Conservation (phyloP, 2,113 vertebrate species). For the Bambusicola thoracicus region DNA sequence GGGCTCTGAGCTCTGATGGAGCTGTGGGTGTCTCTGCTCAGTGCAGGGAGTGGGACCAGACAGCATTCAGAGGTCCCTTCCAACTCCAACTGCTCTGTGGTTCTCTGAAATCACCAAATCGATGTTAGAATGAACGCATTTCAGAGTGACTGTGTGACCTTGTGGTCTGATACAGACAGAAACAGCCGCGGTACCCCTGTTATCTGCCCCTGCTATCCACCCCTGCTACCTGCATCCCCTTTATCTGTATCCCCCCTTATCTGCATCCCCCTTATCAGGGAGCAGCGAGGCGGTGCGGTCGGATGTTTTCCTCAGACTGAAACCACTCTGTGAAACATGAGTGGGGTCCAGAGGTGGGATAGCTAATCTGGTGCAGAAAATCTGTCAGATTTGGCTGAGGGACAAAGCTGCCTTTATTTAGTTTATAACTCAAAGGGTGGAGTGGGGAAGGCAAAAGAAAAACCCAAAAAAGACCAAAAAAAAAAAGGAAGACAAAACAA, state of each 20-base stretch:
- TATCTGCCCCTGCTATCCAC: not conserved
- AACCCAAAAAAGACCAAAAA: not conserved
- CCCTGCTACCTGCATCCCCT: not conserved
- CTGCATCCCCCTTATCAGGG: not conserved
- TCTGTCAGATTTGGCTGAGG: not conserved
- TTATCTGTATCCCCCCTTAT: not conserved
- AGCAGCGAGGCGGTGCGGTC: not conserved
- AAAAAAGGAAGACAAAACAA: not conserved
- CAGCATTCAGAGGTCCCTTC: too few relatives aligned
- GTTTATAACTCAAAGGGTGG: not conserved
- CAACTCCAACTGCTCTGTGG: too few relatives aligned
- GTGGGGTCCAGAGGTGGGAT: not conserved
- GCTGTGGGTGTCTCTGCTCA: too few relatives aligned
- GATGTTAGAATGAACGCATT: not conserved
- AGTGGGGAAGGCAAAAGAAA: not conserved
- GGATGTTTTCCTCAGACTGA: not conserved
- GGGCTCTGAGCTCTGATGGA: too few relatives aligned
- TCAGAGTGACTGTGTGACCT: not conserved
- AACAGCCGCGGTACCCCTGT: not conserved
- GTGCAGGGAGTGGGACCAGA: too few relatives aligned
- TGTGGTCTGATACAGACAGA: too few relatives aligned
- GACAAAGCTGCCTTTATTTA: not conserved
- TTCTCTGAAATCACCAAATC: not conserved
- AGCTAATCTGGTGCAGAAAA: not conserved
- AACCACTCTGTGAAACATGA: not conserved